phyloP scores from a whole-genome alignment of 2,113 vertebrate species.

The Podiceps cristatus region DNA sequence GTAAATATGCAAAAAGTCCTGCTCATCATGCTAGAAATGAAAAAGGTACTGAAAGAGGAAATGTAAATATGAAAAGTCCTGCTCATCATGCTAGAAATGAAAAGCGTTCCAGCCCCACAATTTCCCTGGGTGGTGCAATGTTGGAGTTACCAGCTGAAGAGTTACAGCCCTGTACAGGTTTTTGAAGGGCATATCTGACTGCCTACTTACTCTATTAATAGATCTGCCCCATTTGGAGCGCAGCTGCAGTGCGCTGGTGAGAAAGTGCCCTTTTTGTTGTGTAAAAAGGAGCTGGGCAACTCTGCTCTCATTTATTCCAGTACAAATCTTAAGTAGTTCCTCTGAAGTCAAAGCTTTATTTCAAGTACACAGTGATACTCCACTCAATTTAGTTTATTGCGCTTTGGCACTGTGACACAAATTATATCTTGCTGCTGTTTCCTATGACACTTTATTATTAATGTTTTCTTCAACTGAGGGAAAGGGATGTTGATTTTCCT shows the following conservation, averaged over 20 bases:
- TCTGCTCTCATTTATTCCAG: background rate
- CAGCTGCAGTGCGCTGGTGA: background rate
- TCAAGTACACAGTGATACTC: background rate
- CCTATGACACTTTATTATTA: background rate
- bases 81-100: background rate
- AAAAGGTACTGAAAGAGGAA: background rate
- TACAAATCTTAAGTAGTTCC: background rate
- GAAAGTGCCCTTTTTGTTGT: background rate
- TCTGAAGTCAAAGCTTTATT: background rate
- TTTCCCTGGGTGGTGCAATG: background rate
- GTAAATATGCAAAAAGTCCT: background rate
- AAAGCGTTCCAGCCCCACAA: background rate
- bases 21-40: background rate
- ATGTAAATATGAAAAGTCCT: background rate
- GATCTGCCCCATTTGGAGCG: background rate
- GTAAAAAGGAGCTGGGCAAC: background rate
- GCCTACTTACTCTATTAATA: constrained; percentile 30
- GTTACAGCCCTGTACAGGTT: background rate
- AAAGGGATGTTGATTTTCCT: background rate
- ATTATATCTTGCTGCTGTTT: background rate
- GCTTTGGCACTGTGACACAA: background rate
- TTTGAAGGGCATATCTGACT: constrained; percentile 60
- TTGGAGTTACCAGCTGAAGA: background rate
- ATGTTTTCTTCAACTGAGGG: background rate
- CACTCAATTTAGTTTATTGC: background rate